A percentile compares a stretch with the other conserved stretches of the same genome.
These are phyloP conservation scores for Tridacna gigas DNA, from an alignment of 2,888 invertebrate genomes.

Conservation along the genomic window DNA sequence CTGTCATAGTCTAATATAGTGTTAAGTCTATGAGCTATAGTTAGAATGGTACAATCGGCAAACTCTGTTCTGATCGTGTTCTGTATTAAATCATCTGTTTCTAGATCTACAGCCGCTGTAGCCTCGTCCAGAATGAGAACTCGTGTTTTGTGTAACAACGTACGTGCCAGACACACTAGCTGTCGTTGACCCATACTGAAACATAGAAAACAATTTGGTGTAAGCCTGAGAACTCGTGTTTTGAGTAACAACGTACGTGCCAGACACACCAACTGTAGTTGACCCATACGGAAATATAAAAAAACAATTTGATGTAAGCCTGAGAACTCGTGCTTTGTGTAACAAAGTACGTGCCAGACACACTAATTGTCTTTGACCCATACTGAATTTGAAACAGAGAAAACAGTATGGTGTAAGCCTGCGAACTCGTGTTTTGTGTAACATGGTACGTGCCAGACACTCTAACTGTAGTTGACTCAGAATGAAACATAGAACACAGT, in stretches of 20 bases:
- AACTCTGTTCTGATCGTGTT: conserved; percentile 92
- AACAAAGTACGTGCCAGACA: conserved; percentile 74
- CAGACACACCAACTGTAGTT: conserved; percentile 68
- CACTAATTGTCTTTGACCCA: conserved; percentile 68
- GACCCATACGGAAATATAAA: conserved; percentile 64
- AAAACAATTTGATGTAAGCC: not conserved
- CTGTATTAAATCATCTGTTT: conserved; percentile 94
- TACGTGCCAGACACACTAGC: conserved; percentile 70
- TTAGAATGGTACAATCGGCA: conserved; percentile 92
- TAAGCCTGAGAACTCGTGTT: too few species aligned
- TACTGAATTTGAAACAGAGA: too few species aligned
- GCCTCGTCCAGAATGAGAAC: conserved; percentile 81
- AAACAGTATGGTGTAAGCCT: too few species aligned
- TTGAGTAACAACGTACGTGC: conserved; percentile 70
- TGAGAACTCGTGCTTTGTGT: too few species aligned
- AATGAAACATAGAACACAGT: not conserved
- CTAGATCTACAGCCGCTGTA: conserved; percentile 81
- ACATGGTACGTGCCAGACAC: not conserved
- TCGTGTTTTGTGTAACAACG: conserved; percentile 74
- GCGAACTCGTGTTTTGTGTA: not conserved
- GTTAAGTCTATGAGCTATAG: conserved; percentile 95
- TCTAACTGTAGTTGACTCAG: not conserved
- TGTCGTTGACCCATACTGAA: conserved; percentile 70
- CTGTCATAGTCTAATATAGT: conserved; percentile 94
- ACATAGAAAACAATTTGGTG: not conserved